A percentile compares a stretch with the other conserved stretches of the same genome.
Conservation (phyloP, 2,797 vertebrate genomes). For the Mus spretus region DNA sequence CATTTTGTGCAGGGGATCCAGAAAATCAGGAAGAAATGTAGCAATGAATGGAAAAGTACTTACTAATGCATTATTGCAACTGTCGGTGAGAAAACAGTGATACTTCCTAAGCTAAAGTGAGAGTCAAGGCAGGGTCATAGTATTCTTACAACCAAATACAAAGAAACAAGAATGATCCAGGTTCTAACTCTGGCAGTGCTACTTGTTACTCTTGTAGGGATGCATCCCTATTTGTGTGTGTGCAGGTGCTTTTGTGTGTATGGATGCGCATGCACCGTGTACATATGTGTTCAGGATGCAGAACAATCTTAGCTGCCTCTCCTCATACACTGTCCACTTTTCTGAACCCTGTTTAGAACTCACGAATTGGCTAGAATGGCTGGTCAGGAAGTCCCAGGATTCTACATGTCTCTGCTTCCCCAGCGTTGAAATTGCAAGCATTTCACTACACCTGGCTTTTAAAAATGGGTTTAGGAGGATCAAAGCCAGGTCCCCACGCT, state of each 20-base stretch:
- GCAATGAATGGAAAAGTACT: neutral
- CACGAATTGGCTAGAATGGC: neutral
- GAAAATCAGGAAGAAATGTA: slow-evolving; percentile 56
- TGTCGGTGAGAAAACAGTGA: neutral
- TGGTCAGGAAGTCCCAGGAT: neutral
- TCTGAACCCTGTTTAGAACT: neutral
- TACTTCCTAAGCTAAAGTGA: neutral
- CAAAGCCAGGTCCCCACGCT: neutral
- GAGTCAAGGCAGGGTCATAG: neutral
- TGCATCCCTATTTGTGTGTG: neutral
- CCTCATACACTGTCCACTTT: neutral
- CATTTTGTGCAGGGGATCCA: slow-evolving; percentile 35
- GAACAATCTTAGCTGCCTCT: neutral
- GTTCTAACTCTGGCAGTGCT: neutral
- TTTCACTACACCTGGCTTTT: neutral
- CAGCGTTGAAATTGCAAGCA: neutral
- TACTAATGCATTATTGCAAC: slow-evolving; percentile 36
- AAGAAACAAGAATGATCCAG: neutral
- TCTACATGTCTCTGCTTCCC: neutral
- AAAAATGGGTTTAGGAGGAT: neutral
- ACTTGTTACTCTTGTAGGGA: neutral
- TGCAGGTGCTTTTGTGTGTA: neutral
- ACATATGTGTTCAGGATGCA: neutral
- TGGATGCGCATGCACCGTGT: neutral
- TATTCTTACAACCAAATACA: neutral